Percentiles rank a stretch among this genome's conserved stretches.
phyloP scores from a whole-genome alignment of 2,797 vertebrate genomes.

The Gastrophryne carolinensis region DNA sequence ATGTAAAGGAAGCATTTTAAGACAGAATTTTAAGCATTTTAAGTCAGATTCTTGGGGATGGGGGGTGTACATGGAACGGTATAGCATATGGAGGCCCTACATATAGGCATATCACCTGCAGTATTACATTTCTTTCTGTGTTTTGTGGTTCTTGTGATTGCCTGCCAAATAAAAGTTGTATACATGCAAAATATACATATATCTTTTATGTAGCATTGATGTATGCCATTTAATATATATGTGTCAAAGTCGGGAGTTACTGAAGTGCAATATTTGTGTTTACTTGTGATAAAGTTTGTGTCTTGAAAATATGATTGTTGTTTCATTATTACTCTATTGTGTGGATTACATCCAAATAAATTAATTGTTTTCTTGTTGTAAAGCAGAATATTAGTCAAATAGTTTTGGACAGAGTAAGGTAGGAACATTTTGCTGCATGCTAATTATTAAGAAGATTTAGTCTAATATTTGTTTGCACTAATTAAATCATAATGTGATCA shows the following conservation, averaged over 20 bases:
- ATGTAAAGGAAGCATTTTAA: no score
- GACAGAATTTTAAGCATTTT: no score
- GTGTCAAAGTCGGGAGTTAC: not conserved
- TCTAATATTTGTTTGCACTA: no score
- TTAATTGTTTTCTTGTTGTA: no score
- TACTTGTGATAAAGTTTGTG: slow-evolving; percentile 38
- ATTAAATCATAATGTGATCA: no score
- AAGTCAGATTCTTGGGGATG: not conserved
- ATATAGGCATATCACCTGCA: slow-evolving; percentile 64
- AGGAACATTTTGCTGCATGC: no score
- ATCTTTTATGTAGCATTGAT: slow-evolving; percentile 50
- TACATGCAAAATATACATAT: slow-evolving; percentile 60
- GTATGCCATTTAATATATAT: not conserved
- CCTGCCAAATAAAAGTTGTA: slow-evolving; percentile 73
- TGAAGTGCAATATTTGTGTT: slow-evolving; percentile 11
- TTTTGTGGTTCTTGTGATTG: slow-evolving; percentile 62
- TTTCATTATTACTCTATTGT: slow-evolving; percentile 5
- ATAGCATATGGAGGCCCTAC: not conserved
- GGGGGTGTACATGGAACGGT: not conserved
- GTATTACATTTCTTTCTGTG: slow-evolving; percentile 64
- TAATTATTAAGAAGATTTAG: no score
- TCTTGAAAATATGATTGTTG: slow-evolving; percentile 20
- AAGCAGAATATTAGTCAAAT: no score
- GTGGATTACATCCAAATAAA: no score
- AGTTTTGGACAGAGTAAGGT: no score